These are phyloP conservation scores for Cephus rjabovi DNA, from an alignment of 2,888 invertebrate genomes.

Conservation along the genomic window DNA sequence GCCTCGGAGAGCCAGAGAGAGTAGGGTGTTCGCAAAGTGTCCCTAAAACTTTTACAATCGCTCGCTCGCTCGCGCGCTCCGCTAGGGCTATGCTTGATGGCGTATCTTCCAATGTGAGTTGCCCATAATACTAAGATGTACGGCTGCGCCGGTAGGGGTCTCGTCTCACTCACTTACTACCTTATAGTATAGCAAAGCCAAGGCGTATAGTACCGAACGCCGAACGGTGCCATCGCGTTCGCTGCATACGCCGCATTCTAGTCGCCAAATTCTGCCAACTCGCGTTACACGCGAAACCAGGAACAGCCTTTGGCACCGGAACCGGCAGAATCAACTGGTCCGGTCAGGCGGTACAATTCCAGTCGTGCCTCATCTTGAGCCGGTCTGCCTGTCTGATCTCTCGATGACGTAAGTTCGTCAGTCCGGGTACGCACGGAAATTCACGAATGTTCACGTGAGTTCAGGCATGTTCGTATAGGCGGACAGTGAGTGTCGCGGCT, in stretches of 20 bases:
- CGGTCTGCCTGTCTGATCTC: background rate
- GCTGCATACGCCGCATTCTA: slow-evolving; percentile 20
- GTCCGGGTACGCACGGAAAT: background rate
- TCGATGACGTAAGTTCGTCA: background rate
- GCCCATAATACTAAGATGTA: slow-evolving; percentile 75
- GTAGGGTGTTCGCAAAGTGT: slow-evolving; percentile 71
- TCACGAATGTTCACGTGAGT: background rate
- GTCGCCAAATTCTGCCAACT: slow-evolving; percentile 6
- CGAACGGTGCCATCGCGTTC: slow-evolving; percentile 33
- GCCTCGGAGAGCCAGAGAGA: slow-evolving; percentile 28
- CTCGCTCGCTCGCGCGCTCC: slow-evolving; percentile 66
- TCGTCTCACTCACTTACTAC: slow-evolving; percentile 60
- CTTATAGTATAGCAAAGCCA: slow-evolving; percentile 63
- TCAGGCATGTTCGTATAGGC: background rate
- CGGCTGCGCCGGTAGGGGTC: slow-evolving; percentile 72
- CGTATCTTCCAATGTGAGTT: slow-evolving; percentile 76
- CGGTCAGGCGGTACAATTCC: background rate
- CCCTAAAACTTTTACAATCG: slow-evolving; percentile 75
- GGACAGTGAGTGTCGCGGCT: background rate
- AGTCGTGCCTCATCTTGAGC: background rate
- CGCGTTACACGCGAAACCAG: background rate
- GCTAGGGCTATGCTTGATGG: slow-evolving; percentile 73
- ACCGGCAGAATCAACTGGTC: background rate
- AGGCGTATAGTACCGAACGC: slow-evolving; percentile 55
- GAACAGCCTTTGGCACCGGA: background rate